phyloP scores from a whole-genome alignment of 1,140 invertebrate species.

The Ceratina australensis region DNA sequence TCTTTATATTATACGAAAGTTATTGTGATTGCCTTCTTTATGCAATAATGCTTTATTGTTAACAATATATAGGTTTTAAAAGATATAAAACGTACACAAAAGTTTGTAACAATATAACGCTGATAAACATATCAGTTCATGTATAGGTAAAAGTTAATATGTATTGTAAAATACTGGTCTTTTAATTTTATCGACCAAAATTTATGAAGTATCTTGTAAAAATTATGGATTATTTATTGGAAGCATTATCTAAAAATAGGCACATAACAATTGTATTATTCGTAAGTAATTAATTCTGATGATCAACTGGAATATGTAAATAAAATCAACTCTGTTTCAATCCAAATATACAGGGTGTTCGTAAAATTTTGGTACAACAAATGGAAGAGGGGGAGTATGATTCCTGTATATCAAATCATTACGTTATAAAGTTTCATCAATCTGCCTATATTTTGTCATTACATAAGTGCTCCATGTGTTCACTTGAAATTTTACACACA shows the following conservation, averaged over 20 bases:
- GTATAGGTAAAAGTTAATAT: conserved; percentile 18
- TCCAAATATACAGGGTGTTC: not conserved
- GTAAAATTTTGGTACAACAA: no score
- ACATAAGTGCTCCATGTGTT: not conserved
- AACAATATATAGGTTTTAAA: conserved; percentile 43
- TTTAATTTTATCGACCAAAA: conserved; percentile 21
- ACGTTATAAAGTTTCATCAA: not conserved
- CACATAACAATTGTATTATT: not conserved
- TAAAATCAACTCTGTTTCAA: not conserved
- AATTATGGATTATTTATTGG: not conserved
- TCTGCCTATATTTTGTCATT: not conserved
- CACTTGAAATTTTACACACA: not conserved
- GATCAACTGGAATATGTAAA: not conserved
- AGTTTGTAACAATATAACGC: conserved; percentile 52
- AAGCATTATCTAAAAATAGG: not conserved
- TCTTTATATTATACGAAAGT: conserved; percentile 5
- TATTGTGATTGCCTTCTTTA: conserved; percentile 18
- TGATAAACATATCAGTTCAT: conserved; percentile 43
- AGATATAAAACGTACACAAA: conserved; percentile 32
- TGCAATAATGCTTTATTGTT: conserved; percentile 45
- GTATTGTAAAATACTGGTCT: conserved; percentile 10
- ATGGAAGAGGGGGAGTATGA: no score
- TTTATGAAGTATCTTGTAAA: not conserved
- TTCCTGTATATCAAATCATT: not conserved
- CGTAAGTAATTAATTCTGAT: not conserved